Evolutionary conservation across 1,140 invertebrate species (phyloP).

Genomic region (Lepidurus apus): DNA sequence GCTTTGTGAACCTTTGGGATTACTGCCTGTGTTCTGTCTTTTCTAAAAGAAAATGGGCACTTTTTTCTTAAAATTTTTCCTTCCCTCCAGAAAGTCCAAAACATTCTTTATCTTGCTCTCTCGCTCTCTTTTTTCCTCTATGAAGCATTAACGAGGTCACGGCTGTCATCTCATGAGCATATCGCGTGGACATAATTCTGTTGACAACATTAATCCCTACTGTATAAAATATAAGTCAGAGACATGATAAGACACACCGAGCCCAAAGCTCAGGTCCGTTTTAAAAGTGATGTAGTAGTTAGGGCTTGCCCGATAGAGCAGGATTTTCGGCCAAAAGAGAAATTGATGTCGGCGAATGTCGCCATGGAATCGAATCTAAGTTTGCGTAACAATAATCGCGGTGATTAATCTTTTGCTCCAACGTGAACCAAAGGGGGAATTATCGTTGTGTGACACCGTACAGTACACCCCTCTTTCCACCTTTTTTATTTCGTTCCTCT

Average conservation of each 20-base stretch:
- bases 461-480: not conserved
- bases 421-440: not conserved
- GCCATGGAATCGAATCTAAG: slow-evolving; percentile 16
- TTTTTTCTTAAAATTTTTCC: no score
- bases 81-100: no score
- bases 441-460: not conserved
- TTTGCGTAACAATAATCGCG: not conserved
- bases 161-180: not conserved
- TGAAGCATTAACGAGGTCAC: not conserved
- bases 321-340: not conserved
- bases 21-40: no score
- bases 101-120: no score
- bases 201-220: slow-evolving; percentile 15
- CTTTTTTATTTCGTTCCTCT: not conserved
- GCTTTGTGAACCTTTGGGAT: not conserved
- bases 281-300: not conserved
- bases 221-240: slow-evolving; percentile 12
- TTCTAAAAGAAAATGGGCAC: no score
- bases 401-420: not conserved
- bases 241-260: slow-evolving; percentile 4
- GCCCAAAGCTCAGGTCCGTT: not conserved
- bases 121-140: not conserved
- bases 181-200: slow-evolving; percentile 14
- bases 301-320: not conserved
- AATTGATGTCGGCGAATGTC: not conserved